Conservation (phyloP, 1,140 invertebrate genomes). For the Melanaphis sacchari region DNA sequence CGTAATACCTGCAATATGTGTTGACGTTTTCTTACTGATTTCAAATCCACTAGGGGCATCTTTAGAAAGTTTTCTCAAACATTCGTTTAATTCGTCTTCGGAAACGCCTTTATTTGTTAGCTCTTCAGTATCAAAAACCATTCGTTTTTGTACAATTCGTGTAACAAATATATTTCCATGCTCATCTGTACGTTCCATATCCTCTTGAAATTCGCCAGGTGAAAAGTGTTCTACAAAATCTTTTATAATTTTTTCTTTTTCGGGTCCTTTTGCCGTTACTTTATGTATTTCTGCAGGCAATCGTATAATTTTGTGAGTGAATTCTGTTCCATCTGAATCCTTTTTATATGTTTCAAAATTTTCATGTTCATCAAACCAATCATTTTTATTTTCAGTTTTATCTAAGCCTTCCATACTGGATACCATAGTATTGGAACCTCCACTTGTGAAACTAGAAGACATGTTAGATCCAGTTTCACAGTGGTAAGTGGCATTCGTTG, state of each 20-base stretch:
- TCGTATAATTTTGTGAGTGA: constrained; percentile 65
- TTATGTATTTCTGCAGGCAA: constrained; percentile 67
- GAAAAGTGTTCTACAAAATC: constrained; percentile 67
- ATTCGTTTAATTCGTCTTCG: constrained; percentile 61
- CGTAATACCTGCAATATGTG: constrained; percentile 40
- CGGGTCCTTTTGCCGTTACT: constrained; percentile 68
- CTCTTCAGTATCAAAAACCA: constrained; percentile 64
- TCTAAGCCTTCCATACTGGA: constrained; percentile 75
- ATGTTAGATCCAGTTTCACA: constrained; percentile 82
- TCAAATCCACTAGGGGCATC: not conserved
- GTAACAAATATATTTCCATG: constrained; percentile 67
- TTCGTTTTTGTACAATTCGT: constrained; percentile 66
- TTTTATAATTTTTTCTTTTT: constrained; percentile 66
- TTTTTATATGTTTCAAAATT: constrained; percentile 61
- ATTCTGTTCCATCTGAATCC: constrained; percentile 62
- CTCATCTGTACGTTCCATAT: constrained; percentile 66
- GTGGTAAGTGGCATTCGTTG: constrained; percentile 82
- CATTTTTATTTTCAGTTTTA: constrained; percentile 62
- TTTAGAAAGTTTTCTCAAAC: constrained; percentile 59
- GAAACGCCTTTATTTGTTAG: constrained; percentile 57
- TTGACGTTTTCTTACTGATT: constrained; percentile 42
- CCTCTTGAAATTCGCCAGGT: constrained; percentile 66
- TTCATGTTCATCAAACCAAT: constrained; percentile 65
- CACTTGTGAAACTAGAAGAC: constrained; percentile 81
- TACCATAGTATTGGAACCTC: constrained; percentile 77